A percentile compares a stretch with the other conserved stretches of the same genome.
phyloP scores from a whole-genome alignment of 2,888 invertebrate species.

The Cerastis rubricosa region DNA sequence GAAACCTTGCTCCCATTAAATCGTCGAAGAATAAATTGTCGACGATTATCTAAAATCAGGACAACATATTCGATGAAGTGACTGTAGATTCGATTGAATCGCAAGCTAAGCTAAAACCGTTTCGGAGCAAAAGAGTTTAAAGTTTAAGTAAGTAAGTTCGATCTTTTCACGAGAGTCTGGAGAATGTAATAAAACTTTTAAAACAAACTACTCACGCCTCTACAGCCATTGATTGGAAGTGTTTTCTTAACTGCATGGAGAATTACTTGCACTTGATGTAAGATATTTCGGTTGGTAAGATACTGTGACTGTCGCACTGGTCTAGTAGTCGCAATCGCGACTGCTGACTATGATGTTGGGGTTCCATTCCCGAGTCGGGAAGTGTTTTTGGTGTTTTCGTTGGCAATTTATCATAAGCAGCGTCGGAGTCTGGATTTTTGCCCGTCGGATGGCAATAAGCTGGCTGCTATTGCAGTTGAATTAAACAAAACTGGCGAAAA shows the following conservation, averaged over 20 bases:
- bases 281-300: background rate
- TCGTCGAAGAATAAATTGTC: background rate
- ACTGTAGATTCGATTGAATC: constrained; percentile 26
- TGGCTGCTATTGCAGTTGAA: background rate
- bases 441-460: background rate
- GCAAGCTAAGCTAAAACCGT: constrained; percentile 25
- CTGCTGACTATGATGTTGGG: background rate
- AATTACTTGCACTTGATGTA: constrained; percentile 5
- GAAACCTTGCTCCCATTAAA: background rate
- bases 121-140: constrained; percentile 34
- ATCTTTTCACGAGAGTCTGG: constrained; percentile 33
- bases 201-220: constrained; percentile 45
- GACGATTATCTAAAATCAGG: background rate
- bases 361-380: background rate
- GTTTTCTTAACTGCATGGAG: constrained; percentile 35
- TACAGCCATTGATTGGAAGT: constrained; percentile 44
- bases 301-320: background rate
- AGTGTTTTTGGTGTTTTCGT: background rate
- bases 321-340: background rate
- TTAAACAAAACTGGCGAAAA: background rate
- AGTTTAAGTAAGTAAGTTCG: constrained; percentile 43
- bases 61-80: constrained; percentile 7
- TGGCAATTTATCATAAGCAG: background rate
- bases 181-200: constrained; percentile 58
- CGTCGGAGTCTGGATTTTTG: too few relatives aligned